Evolutionary conservation across 2,888 invertebrate species (phyloP), one percentile per base, ranked within the genome.

Genomic region (Helobdella robusta): DNA sequence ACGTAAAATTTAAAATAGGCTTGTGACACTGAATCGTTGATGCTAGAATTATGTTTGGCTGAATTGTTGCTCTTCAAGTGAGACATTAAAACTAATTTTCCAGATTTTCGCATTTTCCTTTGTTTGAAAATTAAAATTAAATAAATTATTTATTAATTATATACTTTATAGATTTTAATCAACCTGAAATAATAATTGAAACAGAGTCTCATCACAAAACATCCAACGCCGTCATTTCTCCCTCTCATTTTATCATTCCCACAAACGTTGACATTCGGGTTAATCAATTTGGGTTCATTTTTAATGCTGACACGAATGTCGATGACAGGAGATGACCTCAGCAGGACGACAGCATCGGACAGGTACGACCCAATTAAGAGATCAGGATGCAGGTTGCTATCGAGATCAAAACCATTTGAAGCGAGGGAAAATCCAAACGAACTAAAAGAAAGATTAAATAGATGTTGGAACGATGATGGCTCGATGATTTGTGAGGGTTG

Each of bases 341-440:
- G 84, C 6, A 62, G 36, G 2, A 75, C 70, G 11, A 77, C 78
- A 54, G 75, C 71, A 66, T 78, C 77, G 32, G 77, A 77, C 18
- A 73, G 76, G 70, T 76, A 81, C 18, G 82, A 79, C 15, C 83
- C 83, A 28, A 93, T 86, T 60, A 93, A 82, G 67, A 97, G 82
- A 83, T 97, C 98, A 0, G 95, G 91, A 81, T 97, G 97, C 2
- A 89, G 89, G 80, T 98, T 98, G 58, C 84, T 83, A 80, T 98
- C 98, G 79, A 98, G 84, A 80, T 98, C 98, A 11, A 66, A 23
- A 11, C 66, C 91, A 30, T 28, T 30, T 48, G 94, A 95, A 60
- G 91, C 89, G 40, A 98, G 82, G 0, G 95, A 91, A 77, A 92
- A 91, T 5, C 98, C 98, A 74, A 98, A 91, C 0, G 91, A 90